Evolutionary conservation across 2,797 vertebrate species (phyloP).

Genomic region (Eutrigla gurnardus): DNA sequence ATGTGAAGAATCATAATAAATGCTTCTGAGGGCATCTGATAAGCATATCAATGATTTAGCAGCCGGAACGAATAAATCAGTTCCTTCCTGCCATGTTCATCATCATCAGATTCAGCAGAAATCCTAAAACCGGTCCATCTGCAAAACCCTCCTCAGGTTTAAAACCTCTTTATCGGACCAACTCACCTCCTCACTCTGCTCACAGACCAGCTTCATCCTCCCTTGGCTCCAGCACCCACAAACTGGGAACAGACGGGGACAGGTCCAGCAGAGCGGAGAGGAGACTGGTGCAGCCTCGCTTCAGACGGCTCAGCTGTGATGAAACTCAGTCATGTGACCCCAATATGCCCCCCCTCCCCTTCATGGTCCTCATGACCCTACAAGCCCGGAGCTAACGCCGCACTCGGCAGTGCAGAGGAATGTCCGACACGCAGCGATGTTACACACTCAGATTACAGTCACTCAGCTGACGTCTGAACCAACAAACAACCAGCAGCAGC

Average conservation of each 20-base stretch:
- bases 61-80: not conserved
- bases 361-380: slow-evolving; percentile 49
- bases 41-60: not conserved
- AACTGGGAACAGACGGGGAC: slow-evolving; percentile 8
- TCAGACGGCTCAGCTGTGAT: too few species aligned
- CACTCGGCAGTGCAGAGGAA: slow-evolving; percentile 33
- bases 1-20: not conserved
- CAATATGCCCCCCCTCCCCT: slow-evolving; percentile 15
- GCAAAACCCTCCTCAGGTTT: too few species aligned
- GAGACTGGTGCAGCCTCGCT: too few species aligned
- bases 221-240: slow-evolving; percentile 5
- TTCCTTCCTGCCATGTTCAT: not conserved
- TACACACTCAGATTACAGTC: not conserved
- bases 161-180: not conserved
- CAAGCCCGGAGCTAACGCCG: slow-evolving; percentile 4
- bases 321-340: slow-evolving; percentile 54
- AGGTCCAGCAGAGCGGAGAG: not conserved
- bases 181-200: slow-evolving; percentile 50
- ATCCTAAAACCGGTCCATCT: too few species aligned
- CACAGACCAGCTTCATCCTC: slow-evolving; percentile 48
- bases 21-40: not conserved
- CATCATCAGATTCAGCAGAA: too few species aligned
- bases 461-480: slow-evolving; percentile 23
- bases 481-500: not conserved
- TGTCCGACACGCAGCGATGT: slow-evolving; percentile 20